phyloP scores from a whole-genome alignment of 2,797 vertebrate genomes.

The Gambelia wislizenii region DNA sequence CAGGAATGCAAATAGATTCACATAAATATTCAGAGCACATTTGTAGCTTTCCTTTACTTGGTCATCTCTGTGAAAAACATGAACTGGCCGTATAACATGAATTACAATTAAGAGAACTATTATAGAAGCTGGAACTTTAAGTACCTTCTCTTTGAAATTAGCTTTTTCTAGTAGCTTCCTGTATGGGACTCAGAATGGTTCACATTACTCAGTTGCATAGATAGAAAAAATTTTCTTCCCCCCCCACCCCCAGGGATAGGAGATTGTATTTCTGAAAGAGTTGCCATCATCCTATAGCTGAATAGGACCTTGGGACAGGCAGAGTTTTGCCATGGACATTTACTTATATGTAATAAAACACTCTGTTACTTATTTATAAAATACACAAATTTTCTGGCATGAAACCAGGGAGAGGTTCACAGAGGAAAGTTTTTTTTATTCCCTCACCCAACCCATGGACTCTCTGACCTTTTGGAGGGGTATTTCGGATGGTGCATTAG shows the following conservation, averaged over 20 bases:
- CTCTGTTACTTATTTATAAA: background rate
- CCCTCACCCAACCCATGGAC: too few species aligned
- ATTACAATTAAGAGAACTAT: too few species aligned
- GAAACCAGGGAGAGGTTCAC: background rate
- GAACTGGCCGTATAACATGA: background rate
- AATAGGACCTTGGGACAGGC: background rate
- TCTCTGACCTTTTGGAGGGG: background rate
- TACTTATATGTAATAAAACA: background rate
- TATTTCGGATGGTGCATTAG: background rate
- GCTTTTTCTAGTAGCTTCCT: background rate
- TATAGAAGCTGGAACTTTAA: background rate
- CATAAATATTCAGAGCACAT: background rate
- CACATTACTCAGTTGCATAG: too few species aligned
- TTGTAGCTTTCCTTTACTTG: background rate
- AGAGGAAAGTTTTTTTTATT: background rate
- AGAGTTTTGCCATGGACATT: background rate
- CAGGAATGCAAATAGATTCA: background rate
- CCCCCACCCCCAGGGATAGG: rapidly evolving
- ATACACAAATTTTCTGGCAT: background rate
- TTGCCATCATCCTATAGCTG: background rate
- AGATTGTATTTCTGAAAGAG: background rate
- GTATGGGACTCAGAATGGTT: background rate
- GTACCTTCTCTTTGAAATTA: background rate
- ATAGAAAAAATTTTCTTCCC: background rate
- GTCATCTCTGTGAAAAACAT: background rate